Evolutionary conservation across 2,113 vertebrate genomes (phyloP).

Genomic region (Rhineura floridana): DNA sequence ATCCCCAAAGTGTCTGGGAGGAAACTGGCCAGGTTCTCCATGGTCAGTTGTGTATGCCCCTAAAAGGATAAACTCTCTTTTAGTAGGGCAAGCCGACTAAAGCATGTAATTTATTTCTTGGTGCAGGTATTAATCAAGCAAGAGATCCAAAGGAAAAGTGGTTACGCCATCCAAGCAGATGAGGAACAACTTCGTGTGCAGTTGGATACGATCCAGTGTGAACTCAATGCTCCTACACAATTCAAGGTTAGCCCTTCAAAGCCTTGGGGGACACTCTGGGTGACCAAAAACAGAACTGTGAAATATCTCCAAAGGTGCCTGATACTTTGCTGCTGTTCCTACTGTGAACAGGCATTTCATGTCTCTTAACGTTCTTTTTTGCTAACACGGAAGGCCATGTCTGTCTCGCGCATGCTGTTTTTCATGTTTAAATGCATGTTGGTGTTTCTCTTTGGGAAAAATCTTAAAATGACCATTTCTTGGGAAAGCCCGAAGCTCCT

Average conservation of each 20-base stretch:
- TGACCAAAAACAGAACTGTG: too few relatives aligned
- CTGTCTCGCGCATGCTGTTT: neutral
- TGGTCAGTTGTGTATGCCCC: neutral
- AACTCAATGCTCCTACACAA: conserved; percentile 96
- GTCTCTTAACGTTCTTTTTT: neutral
- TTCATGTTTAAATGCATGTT: neutral
- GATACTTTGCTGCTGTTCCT: neutral
- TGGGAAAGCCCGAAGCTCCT: accelerated
- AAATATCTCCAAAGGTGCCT: too few relatives aligned
- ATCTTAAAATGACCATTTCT: neutral
- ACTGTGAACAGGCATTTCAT: neutral
- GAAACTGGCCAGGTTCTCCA: neutral
- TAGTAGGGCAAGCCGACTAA: neutral
- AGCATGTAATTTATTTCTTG: neutral
- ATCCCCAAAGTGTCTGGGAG: neutral
- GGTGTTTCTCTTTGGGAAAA: neutral
- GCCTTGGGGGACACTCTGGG: accelerated
- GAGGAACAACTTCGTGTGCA: conserved; percentile 97
- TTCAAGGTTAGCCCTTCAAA: conserved; percentile 84
- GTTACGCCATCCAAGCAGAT: conserved; percentile 96
- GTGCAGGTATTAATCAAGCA: conserved; percentile 94
- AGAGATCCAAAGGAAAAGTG: conserved; percentile 96
- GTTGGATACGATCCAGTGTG: conserved; percentile 94
- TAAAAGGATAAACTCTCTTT: neutral
- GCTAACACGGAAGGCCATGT: neutral